Percentiles rank a stretch among this genome's conserved stretches.
Conservation (phyloP, 2,113 vertebrate species). For the Tenrec ecaudatus region DNA sequence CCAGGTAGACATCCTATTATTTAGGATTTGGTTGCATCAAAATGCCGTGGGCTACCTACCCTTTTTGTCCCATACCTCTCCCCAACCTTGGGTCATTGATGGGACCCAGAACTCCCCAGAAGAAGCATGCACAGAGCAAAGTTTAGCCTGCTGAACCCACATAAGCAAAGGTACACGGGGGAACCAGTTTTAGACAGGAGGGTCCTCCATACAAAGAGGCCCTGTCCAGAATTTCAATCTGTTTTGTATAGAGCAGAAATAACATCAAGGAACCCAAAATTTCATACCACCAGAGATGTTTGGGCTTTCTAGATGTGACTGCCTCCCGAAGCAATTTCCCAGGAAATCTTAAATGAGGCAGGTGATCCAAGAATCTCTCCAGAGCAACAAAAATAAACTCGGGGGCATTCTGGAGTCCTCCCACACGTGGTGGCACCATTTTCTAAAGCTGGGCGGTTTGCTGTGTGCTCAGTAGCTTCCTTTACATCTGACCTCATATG, state of each 20-base stretch:
- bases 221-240: background rate
- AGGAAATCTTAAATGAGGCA: background rate
- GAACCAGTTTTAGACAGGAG: background rate
- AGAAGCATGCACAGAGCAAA: background rate
- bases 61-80: background rate
- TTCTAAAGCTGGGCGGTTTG: background rate
- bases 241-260: background rate
- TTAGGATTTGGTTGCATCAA: background rate
- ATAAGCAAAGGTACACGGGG: background rate
- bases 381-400: slow-evolving; percentile 5
- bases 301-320: background rate
- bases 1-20: background rate
- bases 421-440: background rate
- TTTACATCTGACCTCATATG: background rate
- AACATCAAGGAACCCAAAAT: slow-evolving; percentile 15
- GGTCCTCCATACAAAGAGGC: background rate
- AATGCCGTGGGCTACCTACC: background rate
- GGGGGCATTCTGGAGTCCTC: background rate
- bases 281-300: background rate
- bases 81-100: background rate
- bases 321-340: background rate
- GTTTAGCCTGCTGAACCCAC: background rate
- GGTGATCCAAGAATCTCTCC: background rate
- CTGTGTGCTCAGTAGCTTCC: background rate
- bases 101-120: background rate